Percentiles rank a stretch among this genome's conserved stretches.
These are phyloP conservation scores for Trichonephila clavipes DNA, from an alignment of 1,140 invertebrate species.

Conservation along the genomic window DNA sequence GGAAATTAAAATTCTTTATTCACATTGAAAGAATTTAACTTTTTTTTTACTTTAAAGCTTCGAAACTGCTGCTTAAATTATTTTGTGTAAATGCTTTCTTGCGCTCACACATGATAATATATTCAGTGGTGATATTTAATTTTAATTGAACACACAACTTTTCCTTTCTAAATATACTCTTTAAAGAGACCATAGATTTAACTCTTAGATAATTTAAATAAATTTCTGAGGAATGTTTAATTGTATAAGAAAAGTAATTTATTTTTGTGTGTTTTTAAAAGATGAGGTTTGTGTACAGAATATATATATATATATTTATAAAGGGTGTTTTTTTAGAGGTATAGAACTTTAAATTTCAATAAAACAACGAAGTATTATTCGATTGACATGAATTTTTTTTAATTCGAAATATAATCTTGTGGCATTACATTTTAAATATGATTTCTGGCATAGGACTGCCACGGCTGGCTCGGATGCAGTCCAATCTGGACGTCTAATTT, in stretches of 20 bases:
- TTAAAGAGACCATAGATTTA: background rate
- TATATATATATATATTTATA: too few species aligned
- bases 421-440: too few species aligned
- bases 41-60: background rate
- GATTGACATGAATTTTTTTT: too few species aligned
- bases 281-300: too few species aligned
- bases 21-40: background rate
- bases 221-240: background rate
- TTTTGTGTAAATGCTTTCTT: background rate
- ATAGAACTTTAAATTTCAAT: too few species aligned
- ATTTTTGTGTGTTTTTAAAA: too few species aligned
- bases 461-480: too few species aligned
- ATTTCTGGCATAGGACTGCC: too few species aligned
- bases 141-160: background rate
- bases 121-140: background rate
- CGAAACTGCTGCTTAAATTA: background rate
- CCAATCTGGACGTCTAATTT: too few species aligned
- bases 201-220: background rate
- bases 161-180: background rate
- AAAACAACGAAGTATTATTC: too few species aligned
- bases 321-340: too few species aligned
- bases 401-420: too few species aligned
- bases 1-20: conserved; percentile 20
- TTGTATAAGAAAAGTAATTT: background rate
- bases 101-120: background rate